phyloP scores from a whole-genome alignment of 2,888 invertebrate species.

The Melinopterus prodromus region DNA sequence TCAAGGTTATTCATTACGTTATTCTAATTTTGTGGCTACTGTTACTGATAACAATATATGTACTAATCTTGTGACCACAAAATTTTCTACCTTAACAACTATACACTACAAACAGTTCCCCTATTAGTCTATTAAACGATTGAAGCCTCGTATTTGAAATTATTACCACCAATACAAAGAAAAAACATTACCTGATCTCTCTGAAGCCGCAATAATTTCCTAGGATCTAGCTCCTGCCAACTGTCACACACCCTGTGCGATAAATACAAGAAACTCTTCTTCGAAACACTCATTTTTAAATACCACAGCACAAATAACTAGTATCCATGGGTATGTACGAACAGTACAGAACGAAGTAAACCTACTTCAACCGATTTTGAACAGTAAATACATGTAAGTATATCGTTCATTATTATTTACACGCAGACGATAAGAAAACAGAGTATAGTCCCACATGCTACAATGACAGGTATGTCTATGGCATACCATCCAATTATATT shows the following conservation, averaged over 20 bases:
- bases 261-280: slow-evolving; percentile 20
- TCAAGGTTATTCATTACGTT: not conserved
- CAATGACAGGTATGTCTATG: not conserved
- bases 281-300: slow-evolving; percentile 23
- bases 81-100: too few species aligned
- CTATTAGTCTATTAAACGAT: too few species aligned
- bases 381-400: not conserved
- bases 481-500: not conserved
- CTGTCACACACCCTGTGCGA: slow-evolving; percentile 42
- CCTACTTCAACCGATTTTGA: not conserved
- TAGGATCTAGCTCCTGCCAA: slow-evolving; percentile 52
- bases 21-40: not conserved
- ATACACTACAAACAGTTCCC: too few species aligned
- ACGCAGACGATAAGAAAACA: not conserved
- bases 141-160: not conserved
- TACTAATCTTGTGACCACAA: too few species aligned
- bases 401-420: not conserved
- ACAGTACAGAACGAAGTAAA: not conserved
- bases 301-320: not conserved
- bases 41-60: not conserved
- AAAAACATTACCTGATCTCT: slow-evolving; percentile 42
- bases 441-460: not conserved
- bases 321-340: not conserved
- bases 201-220: slow-evolving; percentile 46
- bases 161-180: slow-evolving; percentile 34